These are phyloP conservation scores for Caenorhabditis sp. DNA, from an alignment of 2,888 invertebrate genomes.

Conservation along the genomic window DNA sequence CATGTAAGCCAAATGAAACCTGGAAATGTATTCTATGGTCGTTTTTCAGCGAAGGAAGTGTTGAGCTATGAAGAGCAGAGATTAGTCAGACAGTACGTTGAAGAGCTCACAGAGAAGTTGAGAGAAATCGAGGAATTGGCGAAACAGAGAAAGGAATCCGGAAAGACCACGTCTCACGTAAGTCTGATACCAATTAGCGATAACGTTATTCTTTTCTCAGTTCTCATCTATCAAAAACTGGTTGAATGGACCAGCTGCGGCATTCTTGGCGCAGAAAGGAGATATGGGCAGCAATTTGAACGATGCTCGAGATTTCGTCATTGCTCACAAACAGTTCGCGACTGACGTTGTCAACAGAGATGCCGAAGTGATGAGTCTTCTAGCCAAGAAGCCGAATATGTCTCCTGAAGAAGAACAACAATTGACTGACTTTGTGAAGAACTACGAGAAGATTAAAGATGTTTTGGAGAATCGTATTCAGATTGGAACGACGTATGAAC, in stretches of 20 bases:
- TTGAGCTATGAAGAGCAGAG: slow-evolving; percentile 72
- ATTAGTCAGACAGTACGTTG: slow-evolving; percentile 66
- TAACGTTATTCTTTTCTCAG: slow-evolving; percentile 32
- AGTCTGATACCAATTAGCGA: background rate
- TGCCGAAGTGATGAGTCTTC: slow-evolving; percentile 69
- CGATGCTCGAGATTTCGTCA: slow-evolving; percentile 73
- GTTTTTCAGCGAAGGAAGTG: slow-evolving; percentile 67
- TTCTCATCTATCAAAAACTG: slow-evolving; percentile 66
- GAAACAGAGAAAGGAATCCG: slow-evolving; percentile 70
- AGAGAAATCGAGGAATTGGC: slow-evolving; percentile 75
- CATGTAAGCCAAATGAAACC: slow-evolving; percentile 53
- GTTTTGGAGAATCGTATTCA: slow-evolving; percentile 76
- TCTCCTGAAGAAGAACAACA: slow-evolving; percentile 62
- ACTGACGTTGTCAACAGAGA: slow-evolving; percentile 73
- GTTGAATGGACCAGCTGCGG: slow-evolving; percentile 73
- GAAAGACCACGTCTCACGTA: slow-evolving; percentile 63
- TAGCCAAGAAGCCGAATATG: slow-evolving; percentile 68
- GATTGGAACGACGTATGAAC: slow-evolving; percentile 78
- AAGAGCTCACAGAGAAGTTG: slow-evolving; percentile 70
- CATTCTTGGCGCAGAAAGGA: slow-evolving; percentile 76
- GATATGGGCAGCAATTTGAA: slow-evolving; percentile 72
- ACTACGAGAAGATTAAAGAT: slow-evolving; percentile 75
- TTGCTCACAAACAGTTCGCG: slow-evolving; percentile 74
- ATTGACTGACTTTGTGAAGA: slow-evolving; percentile 64
- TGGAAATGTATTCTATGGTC: too few species aligned